Base-by-base conservation (phyloP, 2,113 vertebrate genomes). In the Lanius ludovicianus region DNA sequence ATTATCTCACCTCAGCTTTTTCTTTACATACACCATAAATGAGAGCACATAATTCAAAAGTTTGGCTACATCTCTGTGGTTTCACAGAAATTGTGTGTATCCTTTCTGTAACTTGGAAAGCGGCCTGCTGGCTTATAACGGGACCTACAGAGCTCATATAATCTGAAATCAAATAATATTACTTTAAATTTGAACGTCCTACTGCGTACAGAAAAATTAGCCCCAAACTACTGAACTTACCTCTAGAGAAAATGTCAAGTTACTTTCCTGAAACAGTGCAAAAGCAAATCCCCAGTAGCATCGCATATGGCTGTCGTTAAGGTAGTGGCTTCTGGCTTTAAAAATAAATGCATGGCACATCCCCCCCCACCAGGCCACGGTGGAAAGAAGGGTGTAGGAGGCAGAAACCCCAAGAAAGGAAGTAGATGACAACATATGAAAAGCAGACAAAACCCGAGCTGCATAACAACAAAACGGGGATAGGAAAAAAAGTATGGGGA, bases 401-500 rank as follows among this genome's bases (percentile, higher is more conserved):
- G 63, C 7, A 94, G 46, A 83, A 93, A 49, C 35, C 24, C 33
- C 68, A 50, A 13, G 37, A 74, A 86, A 90, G 55, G 71, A 95
- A 92, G 85, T 18, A 46, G 31, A 27, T 74, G 46, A 81, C 85
- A 95, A 55, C 25, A 55, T 11, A 25, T 8, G 37, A 73, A 23
- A 55, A 69, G 19, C 35, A 75, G 27, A 79, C 15, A 59, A 85
- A 85, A 5, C 25, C 24, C 41, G 56, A 73, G 57, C 62, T 31
- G 12, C 13, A 2, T 3, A 69, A 53, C n/a, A 87, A 83, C 16
- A 81, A 56, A 56, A 88, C 3, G 7, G 16, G 25, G 16, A 64
- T 4, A 1, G 6, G 4, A 46, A 49, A 35, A 56, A 56, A 44
- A 21, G 13, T 33, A 59, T 0, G 24, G 41, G 2, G 5, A 57